These are phyloP conservation scores for Alloplasta piceator DNA, from an alignment of 2,888 invertebrate species.

Conservation along the genomic window DNA sequence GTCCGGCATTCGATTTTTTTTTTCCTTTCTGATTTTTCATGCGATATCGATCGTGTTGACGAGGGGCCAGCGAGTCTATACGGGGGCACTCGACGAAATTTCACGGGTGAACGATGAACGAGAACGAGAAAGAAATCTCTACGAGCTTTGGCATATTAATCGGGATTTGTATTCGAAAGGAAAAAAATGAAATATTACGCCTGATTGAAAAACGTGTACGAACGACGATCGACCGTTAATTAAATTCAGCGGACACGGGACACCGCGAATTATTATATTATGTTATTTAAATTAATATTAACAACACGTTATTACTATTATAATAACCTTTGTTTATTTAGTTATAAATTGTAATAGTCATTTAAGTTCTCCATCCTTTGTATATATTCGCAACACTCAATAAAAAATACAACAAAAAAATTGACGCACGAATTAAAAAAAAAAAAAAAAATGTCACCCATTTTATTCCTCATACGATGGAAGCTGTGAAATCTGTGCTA, in stretches of 20 bases:
- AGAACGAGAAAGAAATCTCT: constrained; percentile 48
- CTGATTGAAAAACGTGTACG: constrained; percentile 31
- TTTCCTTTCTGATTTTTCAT: constrained; percentile 23
- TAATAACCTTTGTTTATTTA: constrained; percentile 82
- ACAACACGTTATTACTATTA: constrained; percentile 80
- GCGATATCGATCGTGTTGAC: constrained; percentile 43
- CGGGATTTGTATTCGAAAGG: not conserved
- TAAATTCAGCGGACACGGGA: constrained; percentile 57
- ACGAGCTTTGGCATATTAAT: constrained; percentile 43
- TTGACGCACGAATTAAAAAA: not conserved
- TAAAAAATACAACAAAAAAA: constrained; percentile 77
- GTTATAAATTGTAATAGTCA: constrained; percentile 81
- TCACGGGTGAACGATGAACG: constrained; percentile 44
- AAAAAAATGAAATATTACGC: constrained; percentile 16
- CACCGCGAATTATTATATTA: constrained; percentile 72
- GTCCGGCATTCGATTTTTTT: constrained; percentile 11
- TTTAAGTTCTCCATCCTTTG: constrained; percentile 82
- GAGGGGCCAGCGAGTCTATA: constrained; percentile 10
- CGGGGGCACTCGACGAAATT: constrained; percentile 42
- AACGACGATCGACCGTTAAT: constrained; percentile 61
- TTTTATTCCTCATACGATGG: not conserved
- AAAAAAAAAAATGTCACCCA: constrained; percentile 9
- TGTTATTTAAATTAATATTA: constrained; percentile 82
- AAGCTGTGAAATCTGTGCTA: not conserved
- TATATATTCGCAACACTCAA: constrained; percentile 83